Percentiles rank a stretch among this genome's conserved stretches.
These are phyloP conservation scores for Cephus sareptanus DNA, from an alignment of 2,888 invertebrate genomes.

Conservation along the genomic window DNA sequence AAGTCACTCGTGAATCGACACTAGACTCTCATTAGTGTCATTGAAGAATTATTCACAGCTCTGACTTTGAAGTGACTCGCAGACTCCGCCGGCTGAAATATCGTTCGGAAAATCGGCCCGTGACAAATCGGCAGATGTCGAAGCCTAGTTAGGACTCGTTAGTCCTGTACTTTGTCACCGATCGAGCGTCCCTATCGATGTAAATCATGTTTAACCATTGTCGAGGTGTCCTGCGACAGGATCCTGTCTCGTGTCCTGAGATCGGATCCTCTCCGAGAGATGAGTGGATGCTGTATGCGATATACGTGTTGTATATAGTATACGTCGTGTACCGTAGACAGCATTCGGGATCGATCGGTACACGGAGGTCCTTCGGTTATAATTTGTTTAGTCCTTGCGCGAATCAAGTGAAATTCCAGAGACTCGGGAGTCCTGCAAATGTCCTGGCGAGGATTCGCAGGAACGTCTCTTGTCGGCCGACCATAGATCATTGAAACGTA, in stretches of 20 bases:
- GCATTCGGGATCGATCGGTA: neutral
- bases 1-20: conserved; percentile 37
- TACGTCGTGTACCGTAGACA: neutral
- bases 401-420: neutral
- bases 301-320: neutral
- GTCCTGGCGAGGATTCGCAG: neutral
- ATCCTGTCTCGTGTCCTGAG: neutral
- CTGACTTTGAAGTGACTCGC: conserved; percentile 42
- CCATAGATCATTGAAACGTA: conserved; percentile 58
- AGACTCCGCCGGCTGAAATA: conserved; percentile 32
- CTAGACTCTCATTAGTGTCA: conserved; percentile 61
- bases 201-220: conserved; percentile 34
- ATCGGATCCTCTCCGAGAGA: neutral
- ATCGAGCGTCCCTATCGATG: conserved; percentile 35
- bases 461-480: conserved; percentile 7
- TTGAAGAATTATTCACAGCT: conserved; percentile 63
- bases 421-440: neutral
- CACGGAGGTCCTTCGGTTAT: neutral
- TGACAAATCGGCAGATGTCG: conserved; percentile 62
- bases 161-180: conserved; percentile 46
- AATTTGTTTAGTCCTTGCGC: neutral
- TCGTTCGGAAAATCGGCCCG: conserved; percentile 45
- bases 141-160: conserved; percentile 52
- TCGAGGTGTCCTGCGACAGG: conserved; percentile 15
- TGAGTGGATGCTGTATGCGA: neutral